A percentile compares a stretch with the other conserved stretches of the same genome.
phyloP scores from a whole-genome alignment of 2,113 vertebrate species.

The Clupea harengus region DNA sequence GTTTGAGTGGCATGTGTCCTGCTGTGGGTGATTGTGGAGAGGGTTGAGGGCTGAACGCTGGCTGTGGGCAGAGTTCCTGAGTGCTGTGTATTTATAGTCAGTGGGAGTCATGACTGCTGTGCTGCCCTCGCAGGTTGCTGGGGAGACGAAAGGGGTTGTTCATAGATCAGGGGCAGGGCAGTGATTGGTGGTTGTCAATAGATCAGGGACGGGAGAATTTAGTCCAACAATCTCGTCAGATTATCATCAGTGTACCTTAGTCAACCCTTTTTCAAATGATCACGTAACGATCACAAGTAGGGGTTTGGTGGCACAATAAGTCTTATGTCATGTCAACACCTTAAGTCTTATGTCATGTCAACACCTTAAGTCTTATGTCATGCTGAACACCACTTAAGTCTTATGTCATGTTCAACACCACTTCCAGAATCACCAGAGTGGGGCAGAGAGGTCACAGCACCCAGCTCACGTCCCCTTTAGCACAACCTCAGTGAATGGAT shows the following conservation, averaged over 20 bases:
- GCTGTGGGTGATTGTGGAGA: background rate
- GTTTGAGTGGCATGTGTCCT: background rate
- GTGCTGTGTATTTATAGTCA: background rate
- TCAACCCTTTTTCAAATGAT: background rate
- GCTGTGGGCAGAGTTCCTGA: background rate
- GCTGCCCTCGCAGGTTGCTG: conserved; percentile 6
- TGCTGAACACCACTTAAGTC: background rate
- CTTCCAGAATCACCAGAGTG: background rate
- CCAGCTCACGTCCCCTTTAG: no score
- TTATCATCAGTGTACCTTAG: background rate
- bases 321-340: background rate
- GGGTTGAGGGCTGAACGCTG: background rate
- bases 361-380: background rate
- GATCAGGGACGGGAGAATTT: conserved; percentile 19
- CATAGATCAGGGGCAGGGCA: conserved; percentile 36
- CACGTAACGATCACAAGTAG: background rate
- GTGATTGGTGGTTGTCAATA: conserved; percentile 30
- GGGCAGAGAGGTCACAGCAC: background rate
- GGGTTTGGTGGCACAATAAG: background rate
- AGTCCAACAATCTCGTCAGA: background rate
- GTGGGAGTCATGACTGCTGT: background rate
- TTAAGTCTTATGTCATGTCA: background rate
- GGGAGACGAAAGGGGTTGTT: conserved; percentile 36
- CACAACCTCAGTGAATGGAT: no score
- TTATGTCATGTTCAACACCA: background rate